phyloP scores from a whole-genome alignment of 1,140 invertebrate genomes.

The Goniozus legneri region DNA sequence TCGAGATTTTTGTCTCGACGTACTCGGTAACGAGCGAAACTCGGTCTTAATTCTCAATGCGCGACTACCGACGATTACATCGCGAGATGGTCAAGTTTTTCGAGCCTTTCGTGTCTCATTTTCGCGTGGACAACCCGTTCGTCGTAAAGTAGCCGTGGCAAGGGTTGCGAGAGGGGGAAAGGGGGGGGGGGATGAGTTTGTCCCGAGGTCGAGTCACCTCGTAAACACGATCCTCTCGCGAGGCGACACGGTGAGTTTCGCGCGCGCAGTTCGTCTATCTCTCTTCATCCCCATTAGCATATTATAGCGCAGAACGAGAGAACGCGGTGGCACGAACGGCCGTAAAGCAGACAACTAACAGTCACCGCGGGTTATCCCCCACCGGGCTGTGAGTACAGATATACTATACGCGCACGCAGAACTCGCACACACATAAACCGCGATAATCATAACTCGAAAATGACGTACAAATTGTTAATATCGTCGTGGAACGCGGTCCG shows the following conservation, averaged over 20 bases:
- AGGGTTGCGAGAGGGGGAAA: neutral
- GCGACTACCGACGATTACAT: no score
- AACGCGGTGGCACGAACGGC: conserved; percentile 6
- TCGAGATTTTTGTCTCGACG: no score
- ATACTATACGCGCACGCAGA: no score
- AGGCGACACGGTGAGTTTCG: conserved; percentile 16
- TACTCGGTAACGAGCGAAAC: no score
- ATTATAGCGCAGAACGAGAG: conserved; percentile 18
- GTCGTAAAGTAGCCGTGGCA: conserved; percentile 13
- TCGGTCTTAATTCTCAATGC: no score
- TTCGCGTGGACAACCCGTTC: no score
- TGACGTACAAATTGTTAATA: conserved; percentile 17
- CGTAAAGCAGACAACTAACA: conserved; percentile 29
- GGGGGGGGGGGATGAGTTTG: neutral
- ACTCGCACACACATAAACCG: no score
- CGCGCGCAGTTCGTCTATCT: no score
- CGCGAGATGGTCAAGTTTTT: no score
- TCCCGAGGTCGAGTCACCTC: conserved; percentile 17
- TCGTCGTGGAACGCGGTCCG: no score
- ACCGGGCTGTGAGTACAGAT: no score
- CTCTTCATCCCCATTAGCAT: conserved; percentile 36
- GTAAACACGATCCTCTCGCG: conserved; percentile 26
- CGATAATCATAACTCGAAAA: conserved; percentile 17
- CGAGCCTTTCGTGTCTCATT: no score
- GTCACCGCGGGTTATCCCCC: conserved; percentile 21